Percentiles rank a stretch among this genome's conserved stretches.
Conservation (phyloP, 2,797 vertebrate genomes). For the Hemitrygon akajei region DNA sequence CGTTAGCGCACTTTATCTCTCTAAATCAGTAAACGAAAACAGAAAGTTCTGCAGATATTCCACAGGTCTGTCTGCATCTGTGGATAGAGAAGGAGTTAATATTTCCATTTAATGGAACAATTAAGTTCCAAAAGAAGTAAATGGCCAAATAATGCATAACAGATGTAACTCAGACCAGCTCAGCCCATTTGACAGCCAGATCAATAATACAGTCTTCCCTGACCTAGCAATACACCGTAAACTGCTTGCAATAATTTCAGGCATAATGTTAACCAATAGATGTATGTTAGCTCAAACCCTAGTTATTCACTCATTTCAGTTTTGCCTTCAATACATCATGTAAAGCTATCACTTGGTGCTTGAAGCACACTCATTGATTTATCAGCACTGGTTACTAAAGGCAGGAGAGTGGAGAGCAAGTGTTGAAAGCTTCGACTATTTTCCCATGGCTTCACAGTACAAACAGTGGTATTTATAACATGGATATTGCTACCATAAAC, state of each 20-base stretch:
- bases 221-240: too few relatives aligned
- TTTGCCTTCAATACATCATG: background rate
- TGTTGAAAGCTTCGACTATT: slow-evolving; percentile 43
- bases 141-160: background rate
- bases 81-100: too few relatives aligned
- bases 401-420: background rate
- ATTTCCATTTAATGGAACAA: background rate
- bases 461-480: slow-evolving; percentile 53
- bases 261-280: background rate
- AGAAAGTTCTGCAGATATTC: too few relatives aligned
- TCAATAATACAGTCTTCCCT: background rate
- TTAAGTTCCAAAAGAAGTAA: background rate
- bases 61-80: too few relatives aligned
- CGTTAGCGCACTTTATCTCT: too few relatives aligned
- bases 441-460: slow-evolving; percentile 47
- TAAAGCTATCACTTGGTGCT: background rate
- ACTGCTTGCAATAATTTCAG: too few relatives aligned
- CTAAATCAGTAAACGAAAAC: too few relatives aligned
- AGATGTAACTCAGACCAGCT: background rate
- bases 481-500: slow-evolving; percentile 53
- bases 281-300: background rate
- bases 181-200: too few relatives aligned
- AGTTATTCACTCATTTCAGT: background rate
- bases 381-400: background rate
- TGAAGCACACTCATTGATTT: background rate